Percentiles rank a stretch among this genome's conserved stretches.
These are phyloP conservation scores for Charaxes varanes DNA, from an alignment of 1,140 invertebrate genomes.

Conservation along the genomic window DNA sequence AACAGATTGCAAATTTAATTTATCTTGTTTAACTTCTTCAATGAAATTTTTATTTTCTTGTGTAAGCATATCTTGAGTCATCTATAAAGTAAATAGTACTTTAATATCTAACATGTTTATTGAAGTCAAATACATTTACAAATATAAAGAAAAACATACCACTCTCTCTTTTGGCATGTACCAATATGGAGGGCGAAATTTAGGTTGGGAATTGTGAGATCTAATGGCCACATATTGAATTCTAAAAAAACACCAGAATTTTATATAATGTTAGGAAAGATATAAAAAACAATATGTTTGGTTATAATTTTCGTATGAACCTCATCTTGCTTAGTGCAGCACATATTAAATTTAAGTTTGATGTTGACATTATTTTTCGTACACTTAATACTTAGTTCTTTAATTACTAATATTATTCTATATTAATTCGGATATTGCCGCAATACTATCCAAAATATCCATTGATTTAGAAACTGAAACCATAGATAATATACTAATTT, in stretches of 20 bases:
- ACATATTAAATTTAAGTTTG: constrained; percentile 38
- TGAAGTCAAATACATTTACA: not conserved
- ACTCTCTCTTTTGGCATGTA: constrained; percentile 51
- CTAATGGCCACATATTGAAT: constrained; percentile 32
- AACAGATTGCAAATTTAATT: constrained; percentile 63
- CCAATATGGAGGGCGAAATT: constrained; percentile 59
- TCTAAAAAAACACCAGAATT: too few relatives aligned
- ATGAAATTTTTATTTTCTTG: constrained; percentile 88
- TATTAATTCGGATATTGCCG: too few relatives aligned
- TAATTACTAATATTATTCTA: too few relatives aligned
- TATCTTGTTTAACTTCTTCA: constrained; percentile 83
- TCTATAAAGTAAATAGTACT: constrained; percentile 67
- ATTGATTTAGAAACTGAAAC: too few relatives aligned
- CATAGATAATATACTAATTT: too few relatives aligned
- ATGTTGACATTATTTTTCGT: constrained; percentile 26
- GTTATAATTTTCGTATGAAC: constrained; percentile 15
- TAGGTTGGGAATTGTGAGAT: constrained; percentile 32
- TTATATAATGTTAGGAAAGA: not conserved
- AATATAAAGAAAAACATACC: constrained; percentile 22
- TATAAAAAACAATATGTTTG: not conserved
- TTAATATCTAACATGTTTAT: too few relatives aligned
- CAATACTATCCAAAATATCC: too few relatives aligned
- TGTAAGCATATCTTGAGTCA: constrained; percentile 82
- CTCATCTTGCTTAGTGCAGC: constrained; percentile 31
- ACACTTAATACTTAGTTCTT: too few relatives aligned